Conservation (phyloP, 1,140 invertebrate species). For the Temnothorax longispinosus region DNA sequence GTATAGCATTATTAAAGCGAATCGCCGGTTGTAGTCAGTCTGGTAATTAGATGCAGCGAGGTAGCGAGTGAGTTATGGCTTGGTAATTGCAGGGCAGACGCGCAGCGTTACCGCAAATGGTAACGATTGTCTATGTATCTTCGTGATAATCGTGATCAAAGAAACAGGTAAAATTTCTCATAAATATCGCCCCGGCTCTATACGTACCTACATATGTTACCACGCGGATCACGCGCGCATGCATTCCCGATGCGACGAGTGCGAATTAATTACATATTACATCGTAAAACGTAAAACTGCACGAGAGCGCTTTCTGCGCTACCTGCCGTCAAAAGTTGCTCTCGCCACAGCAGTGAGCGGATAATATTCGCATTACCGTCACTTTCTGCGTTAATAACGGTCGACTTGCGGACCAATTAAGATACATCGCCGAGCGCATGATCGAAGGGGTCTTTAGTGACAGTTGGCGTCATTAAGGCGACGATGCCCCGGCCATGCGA, state of each 20-base stretch:
- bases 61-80: slow-evolving; percentile 47
- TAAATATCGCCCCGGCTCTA: slow-evolving; percentile 25
- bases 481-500: slow-evolving; percentile 63
- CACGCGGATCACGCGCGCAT: not conserved
- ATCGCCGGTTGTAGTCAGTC: slow-evolving; percentile 76
- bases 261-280: slow-evolving; percentile 51
- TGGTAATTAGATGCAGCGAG: slow-evolving; percentile 55
- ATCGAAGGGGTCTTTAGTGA: slow-evolving; percentile 65
- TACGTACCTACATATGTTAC: slow-evolving; percentile 5
- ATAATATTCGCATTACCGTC: slow-evolving; percentile 45
- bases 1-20: slow-evolving; percentile 41
- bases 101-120: slow-evolving; percentile 40
- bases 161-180: slow-evolving; percentile 31
- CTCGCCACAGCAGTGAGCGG: not conserved
- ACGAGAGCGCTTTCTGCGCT: not conserved
- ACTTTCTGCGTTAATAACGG: slow-evolving; percentile 62
- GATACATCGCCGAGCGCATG: slow-evolving; percentile 56
- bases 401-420: slow-evolving; percentile 61
- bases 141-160: slow-evolving; percentile 43
- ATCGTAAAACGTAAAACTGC: slow-evolving; percentile 37
- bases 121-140: slow-evolving; percentile 59
- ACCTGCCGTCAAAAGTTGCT: slow-evolving; percentile 28
- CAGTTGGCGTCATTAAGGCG: slow-evolving; percentile 79
- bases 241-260: slow-evolving; percentile 4
- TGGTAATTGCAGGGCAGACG: slow-evolving; percentile 49